Evolutionary conservation across 2,797 vertebrate species (phyloP), one percentile per base, ranked within the genome.

Genomic region (Acipenser ruthenus): DNA sequence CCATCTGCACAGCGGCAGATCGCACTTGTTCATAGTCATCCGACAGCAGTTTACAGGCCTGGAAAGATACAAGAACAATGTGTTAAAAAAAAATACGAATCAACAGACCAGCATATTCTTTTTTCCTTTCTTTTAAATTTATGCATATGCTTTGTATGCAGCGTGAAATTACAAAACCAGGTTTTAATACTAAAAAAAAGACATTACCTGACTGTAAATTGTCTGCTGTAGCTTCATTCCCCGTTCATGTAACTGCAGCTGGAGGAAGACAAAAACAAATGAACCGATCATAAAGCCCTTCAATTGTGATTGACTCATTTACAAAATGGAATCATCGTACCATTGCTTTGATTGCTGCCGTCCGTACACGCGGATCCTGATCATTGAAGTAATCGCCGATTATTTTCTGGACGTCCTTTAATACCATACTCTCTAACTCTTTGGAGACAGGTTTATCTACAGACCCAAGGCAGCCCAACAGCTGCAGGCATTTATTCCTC

Each of bases 11-110:
- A 0, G 96, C 94, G 6, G 91, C 94, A 10, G 96, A 98, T 15
- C 97, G 95, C 4, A 99, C 97, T 84, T 99, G 96, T 74, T 99
- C 95, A 0, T 95, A 98, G 71, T 99, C 96, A 58, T 99, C 97
- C 0, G 90, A 91, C 70, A 98, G 79, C 70, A 98, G 78, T 73
- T 94, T 89, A 82, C 96, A 99, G 61, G 94, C 94, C 97, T 99
- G 79, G n/a, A 73, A 70, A 72, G 50, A 69, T 37, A 37, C 37
- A 37, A 80, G 49, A 37, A 37, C 3, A 37, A 5, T 37, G 6
- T 62, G 56, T 12, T 59, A 12, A 10, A 63, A 53, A 2, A n/a
- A 47, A 1, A 50, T 2, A 37, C 18, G 18, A 52, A 18, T 13
- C 10, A 18, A 47, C 4, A 56, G 8, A 15, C 63, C 12, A 18